Evolutionary conservation across 2,888 invertebrate species (phyloP).

Genomic region (Cantharis rustica): DNA sequence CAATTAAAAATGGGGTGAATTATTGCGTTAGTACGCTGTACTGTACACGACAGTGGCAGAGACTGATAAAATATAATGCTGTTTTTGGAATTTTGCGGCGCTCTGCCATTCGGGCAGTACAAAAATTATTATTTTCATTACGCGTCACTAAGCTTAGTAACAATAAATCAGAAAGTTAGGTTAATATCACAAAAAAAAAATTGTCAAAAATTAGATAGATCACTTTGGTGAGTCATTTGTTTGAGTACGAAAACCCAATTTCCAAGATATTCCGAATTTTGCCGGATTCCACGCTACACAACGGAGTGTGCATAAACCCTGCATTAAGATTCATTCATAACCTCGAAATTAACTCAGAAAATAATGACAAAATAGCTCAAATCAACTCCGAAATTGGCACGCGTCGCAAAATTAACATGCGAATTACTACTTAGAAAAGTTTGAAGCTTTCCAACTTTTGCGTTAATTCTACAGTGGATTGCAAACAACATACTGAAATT

Average conservation of each 20-base stretch:
- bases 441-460: neutral
- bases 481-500: neutral
- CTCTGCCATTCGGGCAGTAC: neutral
- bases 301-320: neutral
- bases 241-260: too few relatives aligned
- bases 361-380: too few relatives aligned
- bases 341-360: neutral
- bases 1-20: neutral
- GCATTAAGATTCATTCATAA: neutral
- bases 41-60: neutral
- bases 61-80: neutral
- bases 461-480: neutral
- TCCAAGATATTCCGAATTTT: too few relatives aligned
- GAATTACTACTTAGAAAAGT: neutral
- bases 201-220: neutral
- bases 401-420: neutral
- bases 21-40: neutral
- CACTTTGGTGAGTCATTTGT: neutral
- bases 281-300: too few relatives aligned
- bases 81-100: neutral
- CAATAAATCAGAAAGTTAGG: neutral
- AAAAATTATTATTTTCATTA: neutral
- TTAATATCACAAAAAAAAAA: neutral
- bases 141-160: neutral
- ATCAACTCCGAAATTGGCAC: neutral